Evolutionary conservation across 2,888 invertebrate genomes (phyloP), one percentile per base, ranked within the genome.

Genomic region (Erebia aethiops): DNA sequence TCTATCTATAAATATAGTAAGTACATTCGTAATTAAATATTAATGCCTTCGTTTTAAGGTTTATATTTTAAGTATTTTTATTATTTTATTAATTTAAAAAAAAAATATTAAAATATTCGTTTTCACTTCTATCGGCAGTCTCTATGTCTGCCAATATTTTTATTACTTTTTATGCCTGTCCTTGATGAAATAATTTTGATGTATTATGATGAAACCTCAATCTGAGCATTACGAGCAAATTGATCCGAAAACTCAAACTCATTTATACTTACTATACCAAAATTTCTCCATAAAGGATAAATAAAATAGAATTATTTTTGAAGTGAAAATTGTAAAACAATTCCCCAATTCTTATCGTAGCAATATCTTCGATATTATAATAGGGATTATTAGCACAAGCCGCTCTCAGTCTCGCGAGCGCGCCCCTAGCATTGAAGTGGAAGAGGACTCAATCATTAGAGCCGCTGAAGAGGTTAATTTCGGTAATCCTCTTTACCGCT

Each of bases 401-500:
- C 71, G 64, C 58, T 69, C 49, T 69, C 52, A 69, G 67, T 66
- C 69, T 76, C 63, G 65, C 72, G 62, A 58, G 68, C 58, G 70
- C 70, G 82, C 87, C 88, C 87, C 83, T 80, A 74, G 77, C 80
- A 78, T 69, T 82, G 78, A 79, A 82, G 82, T 82, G 86, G 85
- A 86, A 77, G 74, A 74, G 80, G 83, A 87, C 86, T 84, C 88
- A 85, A 88, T 91, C 87, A 88, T 89, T 88, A 87, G 80, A 80
- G 78, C 81, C 80, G 84, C 76, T 87, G 88, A 88, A 87, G 89
- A 90, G 89, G 91, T 89, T 90, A 90, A 91, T 91, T 88, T 90
- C 84, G 84, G 87, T 91, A 91, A 92, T 89, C 90, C 87, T 82
- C 87, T 91, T 90, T 87, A 80, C 81, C 81, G 80, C 82, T 84